These are phyloP conservation scores for Haemorhous mexicanus DNA, from an alignment of 2,113 vertebrate species.

Conservation along the genomic window DNA sequence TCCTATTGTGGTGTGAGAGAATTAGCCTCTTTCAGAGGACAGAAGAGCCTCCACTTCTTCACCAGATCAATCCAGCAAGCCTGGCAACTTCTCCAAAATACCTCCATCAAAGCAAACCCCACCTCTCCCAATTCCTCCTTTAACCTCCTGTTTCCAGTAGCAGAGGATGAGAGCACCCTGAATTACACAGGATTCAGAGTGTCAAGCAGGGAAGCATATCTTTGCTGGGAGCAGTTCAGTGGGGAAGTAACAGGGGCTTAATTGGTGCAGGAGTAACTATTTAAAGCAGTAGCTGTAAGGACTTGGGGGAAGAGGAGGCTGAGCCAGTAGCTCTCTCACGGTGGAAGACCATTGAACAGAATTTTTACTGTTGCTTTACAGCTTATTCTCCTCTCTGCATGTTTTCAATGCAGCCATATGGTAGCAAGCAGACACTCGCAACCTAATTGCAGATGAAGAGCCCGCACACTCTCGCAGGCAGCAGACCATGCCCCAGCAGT, in stretches of 20 bases:
- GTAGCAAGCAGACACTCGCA: not conserved
- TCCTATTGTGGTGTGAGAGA: not conserved
- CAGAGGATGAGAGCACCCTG: not conserved
- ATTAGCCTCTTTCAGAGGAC: not conserved
- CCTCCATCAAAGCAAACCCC: not conserved
- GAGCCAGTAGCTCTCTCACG: not conserved
- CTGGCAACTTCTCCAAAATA: conserved; percentile 21
- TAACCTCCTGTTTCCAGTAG: not conserved
- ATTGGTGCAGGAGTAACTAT: not conserved
- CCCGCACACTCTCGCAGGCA: not conserved
- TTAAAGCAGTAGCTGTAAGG: not conserved
- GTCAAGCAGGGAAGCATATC: not conserved
- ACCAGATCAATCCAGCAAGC: not conserved
- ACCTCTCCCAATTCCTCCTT: not conserved
- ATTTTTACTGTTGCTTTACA: conserved; percentile 26
- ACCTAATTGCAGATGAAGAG: not conserved
- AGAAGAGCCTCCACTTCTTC: not conserved
- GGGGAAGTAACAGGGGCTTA: not conserved
- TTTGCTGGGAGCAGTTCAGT: not conserved
- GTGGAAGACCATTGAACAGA: not conserved
- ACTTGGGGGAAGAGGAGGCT: not conserved
- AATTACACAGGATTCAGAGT: not conserved
- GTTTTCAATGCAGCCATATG: conserved; percentile 29
- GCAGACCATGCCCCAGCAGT: not conserved
- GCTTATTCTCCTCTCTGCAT: conserved; percentile 8